phyloP scores from a whole-genome alignment of 2,113 vertebrate genomes.

The Athene cunicularia region DNA sequence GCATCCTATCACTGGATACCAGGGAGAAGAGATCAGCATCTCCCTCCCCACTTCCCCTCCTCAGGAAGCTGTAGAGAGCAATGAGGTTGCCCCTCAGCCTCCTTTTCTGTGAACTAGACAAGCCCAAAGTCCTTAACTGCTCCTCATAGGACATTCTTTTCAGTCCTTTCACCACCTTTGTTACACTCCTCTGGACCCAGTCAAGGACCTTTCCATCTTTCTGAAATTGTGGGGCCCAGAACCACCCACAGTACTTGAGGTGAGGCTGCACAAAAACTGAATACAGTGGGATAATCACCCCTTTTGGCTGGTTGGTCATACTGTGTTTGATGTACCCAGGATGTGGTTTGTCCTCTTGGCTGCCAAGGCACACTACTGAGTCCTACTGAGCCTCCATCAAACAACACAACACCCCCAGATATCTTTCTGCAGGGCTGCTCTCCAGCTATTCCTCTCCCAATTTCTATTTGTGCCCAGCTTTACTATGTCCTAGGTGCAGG shows the following conservation, averaged over 20 bases:
- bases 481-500: not conserved
- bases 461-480: not conserved
- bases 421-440: not conserved
- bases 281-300: rapidly evolving
- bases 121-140: not conserved
- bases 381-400: not conserved
- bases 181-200: not conserved
- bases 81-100: rapidly evolving
- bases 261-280: rapidly evolving
- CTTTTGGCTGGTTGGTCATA: rapidly evolving
- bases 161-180: not conserved
- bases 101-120: not conserved
- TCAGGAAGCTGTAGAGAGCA: not conserved
- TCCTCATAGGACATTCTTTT: not conserved
- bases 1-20: rapidly evolving
- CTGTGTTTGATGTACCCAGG: not conserved
- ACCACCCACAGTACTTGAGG: no score
- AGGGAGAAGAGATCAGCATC: not conserved
- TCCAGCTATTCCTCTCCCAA: rapidly evolving
- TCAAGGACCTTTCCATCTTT: not conserved
- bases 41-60: not conserved
- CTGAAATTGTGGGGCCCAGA: not conserved
- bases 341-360: no score
- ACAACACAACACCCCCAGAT: not conserved
- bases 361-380: no score